Evolutionary conservation across 2,797 vertebrate genomes (phyloP), one percentile per base, ranked within the genome.

Genomic region (Falco columbarius): DNA sequence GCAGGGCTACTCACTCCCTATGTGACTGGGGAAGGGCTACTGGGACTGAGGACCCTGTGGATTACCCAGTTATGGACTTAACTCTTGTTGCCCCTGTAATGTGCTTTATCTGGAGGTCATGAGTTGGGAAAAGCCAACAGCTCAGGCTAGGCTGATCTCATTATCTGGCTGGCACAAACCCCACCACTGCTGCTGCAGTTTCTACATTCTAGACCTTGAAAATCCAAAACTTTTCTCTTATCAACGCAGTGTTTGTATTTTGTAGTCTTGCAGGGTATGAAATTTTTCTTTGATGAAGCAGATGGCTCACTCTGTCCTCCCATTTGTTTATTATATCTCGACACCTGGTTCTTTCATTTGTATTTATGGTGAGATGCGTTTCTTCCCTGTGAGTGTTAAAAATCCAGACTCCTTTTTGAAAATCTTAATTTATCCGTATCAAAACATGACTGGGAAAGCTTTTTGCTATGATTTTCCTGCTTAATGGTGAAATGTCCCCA

Each of bases 251-350:
- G 94, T 92, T 96, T 95, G 85, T 54, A 21, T 82, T 94, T 56
- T 74, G 21, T 54, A 68, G 52, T 59, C 72, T 96, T 92, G 26
- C 19, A 71, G 84, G 26, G 32, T 87, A 90, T 71, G 59, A 91
- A 56, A 6, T 56, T 63, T 87, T 84, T 80, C 86, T 96, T 96
- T 95, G 89, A 93, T 92, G 92, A 85, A 89, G 74, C 92, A 96
- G 92, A 92, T 93, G 95, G 91, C 84, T 94, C 67, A 56, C 62
- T 80, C 74, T 59, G 42, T 93, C 61, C 71, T 92, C 89, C 74
- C 63, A 18, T 87, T 87, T 89, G 77, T 92, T 94, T 95, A 76
- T 87, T 76, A 14, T 77, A 92, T 87, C 92, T 95, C 94, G 84
- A 91, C 89, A 94, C 91, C 52, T 85, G 63, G 40, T 83, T 94